Conservation (phyloP, 2,888 invertebrate genomes). For the Gari tellinella region DNA sequence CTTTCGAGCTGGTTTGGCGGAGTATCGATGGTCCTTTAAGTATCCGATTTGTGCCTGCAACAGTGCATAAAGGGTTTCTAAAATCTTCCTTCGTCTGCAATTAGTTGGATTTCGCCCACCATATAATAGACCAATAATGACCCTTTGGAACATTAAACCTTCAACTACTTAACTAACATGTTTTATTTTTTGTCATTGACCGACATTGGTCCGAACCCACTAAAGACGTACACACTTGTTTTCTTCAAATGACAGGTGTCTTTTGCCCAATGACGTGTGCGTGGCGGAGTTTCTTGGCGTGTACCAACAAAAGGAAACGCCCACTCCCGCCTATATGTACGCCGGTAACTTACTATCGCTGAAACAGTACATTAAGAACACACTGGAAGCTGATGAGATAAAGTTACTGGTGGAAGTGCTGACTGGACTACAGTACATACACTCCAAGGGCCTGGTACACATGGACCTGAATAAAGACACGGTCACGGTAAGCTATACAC, state of each 20-base stretch:
- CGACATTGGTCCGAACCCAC: too few species aligned
- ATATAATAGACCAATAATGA: too few species aligned
- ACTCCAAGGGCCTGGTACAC: constrained; percentile 55
- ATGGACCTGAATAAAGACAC: constrained; percentile 54
- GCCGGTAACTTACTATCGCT: constrained; percentile 41
- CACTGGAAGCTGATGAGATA: constrained; percentile 13
- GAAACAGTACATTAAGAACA: constrained; percentile 21
- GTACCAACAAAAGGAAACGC: constrained; percentile 39
- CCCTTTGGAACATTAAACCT: too few species aligned
- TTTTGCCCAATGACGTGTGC: constrained; percentile 51
- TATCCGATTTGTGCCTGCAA: too few species aligned
- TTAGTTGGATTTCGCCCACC: too few species aligned
- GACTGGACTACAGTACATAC: constrained; percentile 47
- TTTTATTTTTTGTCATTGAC: too few species aligned
- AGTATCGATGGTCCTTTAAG: too few species aligned
- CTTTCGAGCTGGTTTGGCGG: too few species aligned
- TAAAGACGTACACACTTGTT: too few species aligned
- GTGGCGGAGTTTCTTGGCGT: constrained; percentile 55
- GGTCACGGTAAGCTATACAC: constrained; percentile 39
- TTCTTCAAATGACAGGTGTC: constrained; percentile 47
- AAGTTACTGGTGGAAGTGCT: constrained; percentile 34
- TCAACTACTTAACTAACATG: too few species aligned
- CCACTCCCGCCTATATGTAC: constrained; percentile 43
- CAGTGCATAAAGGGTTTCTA: too few species aligned
- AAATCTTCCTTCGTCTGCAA: too few species aligned